These are phyloP conservation scores for Lagorchestes hirsutus DNA, from an alignment of 2,797 vertebrate genomes.

Conservation along the genomic window DNA sequence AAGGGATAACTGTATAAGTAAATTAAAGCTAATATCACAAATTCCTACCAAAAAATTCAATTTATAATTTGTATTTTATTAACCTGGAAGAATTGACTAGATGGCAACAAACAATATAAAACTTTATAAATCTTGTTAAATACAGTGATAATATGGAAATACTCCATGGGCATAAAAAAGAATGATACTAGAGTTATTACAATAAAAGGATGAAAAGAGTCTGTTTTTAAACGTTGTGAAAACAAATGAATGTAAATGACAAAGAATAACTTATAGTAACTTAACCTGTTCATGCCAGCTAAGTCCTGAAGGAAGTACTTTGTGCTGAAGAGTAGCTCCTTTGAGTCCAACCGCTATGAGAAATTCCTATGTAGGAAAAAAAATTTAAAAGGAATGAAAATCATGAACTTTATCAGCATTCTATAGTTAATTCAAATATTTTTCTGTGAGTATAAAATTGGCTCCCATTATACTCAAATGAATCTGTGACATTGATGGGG, in stretches of 20 bases:
- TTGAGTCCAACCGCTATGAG: constrained; percentile 94
- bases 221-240: constrained; percentile 1
- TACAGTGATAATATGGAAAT: neutral
- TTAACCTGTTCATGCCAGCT: constrained; percentile 98
- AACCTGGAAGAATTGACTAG: neutral
- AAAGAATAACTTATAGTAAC: constrained; percentile 35
- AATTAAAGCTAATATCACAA: neutral
- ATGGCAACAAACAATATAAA: constrained; percentile 28
- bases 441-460: constrained; percentile 17
- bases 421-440: neutral
- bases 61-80: neutral
- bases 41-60: constrained; percentile 7
- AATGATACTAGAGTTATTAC: neutral
- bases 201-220: neutral
- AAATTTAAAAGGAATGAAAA: constrained; percentile 10
- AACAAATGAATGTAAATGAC: constrained; percentile 2
- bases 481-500: neutral
- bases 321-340: constrained; percentile 96
- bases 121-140: neutral
- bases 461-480: neutral
- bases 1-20: constrained; percentile 13
- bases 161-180: neutral
- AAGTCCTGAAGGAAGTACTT: constrained; percentile 91
- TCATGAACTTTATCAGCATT: neutral
- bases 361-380: constrained; percentile 90